Evolutionary conservation across 2,113 vertebrate species (phyloP).

Genomic region (Mus pahari): DNA sequence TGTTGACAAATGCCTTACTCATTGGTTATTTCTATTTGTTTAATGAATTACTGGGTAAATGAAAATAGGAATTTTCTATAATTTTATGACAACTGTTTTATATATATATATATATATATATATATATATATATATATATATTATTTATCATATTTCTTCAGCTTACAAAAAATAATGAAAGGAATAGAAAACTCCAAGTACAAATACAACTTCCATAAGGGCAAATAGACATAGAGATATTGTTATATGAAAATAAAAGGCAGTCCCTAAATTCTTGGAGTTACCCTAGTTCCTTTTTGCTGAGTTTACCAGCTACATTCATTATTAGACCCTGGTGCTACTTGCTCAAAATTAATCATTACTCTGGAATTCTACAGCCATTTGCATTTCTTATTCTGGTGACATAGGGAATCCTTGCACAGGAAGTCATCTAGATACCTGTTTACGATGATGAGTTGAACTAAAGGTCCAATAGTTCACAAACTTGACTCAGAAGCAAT

Average conservation of each 20-base stretch:
- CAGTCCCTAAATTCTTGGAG: not conserved
- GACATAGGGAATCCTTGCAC: not conserved
- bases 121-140: no score
- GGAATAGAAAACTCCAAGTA: not conserved
- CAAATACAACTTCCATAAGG: not conserved
- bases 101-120: no score
- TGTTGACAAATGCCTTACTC: not conserved
- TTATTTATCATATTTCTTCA: not conserved
- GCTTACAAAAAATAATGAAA: not conserved
- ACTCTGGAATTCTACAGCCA: not conserved
- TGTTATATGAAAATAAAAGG: not conserved
- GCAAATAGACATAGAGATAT: not conserved
- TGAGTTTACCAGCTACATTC: not conserved
- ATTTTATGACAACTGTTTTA: not conserved
- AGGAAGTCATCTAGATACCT: not conserved
- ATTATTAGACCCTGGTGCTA: not conserved
- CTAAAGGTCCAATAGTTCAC: not conserved
- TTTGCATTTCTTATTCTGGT: not conserved
- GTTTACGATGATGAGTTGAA: not conserved
- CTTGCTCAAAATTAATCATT: not conserved
- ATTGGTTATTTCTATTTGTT: slow-evolving; percentile 6
- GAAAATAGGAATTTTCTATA: not conserved
- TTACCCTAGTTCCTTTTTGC: not conserved
- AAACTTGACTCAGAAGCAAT: not conserved
- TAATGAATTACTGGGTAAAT: not conserved